Percentiles rank a stretch among this genome's conserved stretches.
Conservation (phyloP, 2,113 vertebrate genomes). For the Chascanopsetta lugubris region DNA sequence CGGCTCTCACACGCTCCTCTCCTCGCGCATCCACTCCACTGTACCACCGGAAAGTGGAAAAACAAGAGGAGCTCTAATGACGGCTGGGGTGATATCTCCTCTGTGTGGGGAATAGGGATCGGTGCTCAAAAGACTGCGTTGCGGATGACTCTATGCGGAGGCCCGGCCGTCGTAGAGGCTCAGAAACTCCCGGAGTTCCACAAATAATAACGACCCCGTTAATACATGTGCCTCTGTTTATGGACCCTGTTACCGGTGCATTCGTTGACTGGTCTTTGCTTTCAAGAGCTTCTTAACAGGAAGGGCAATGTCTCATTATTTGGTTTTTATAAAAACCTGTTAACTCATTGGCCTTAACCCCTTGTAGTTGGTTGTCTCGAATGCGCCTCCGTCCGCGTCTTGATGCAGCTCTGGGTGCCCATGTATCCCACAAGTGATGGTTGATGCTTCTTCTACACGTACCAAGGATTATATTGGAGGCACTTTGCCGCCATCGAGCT, state of each 20-base stretch:
- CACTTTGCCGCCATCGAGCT: too few relatives aligned
- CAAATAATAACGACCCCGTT: neutral
- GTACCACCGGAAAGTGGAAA: neutral
- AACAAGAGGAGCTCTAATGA: neutral
- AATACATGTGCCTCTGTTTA: constrained; percentile 1
- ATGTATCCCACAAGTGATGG: too few relatives aligned
- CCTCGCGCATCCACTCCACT: neutral
- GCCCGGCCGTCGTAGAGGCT: neutral
- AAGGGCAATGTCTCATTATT: too few relatives aligned
- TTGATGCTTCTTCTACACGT: too few relatives aligned
- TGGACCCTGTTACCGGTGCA: constrained; percentile 33
- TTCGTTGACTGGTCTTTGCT: constrained; percentile 36
- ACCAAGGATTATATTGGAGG: too few relatives aligned
- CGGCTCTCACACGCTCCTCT: too few relatives aligned
- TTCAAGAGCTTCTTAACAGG: constrained; percentile 35
- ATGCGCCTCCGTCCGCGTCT: too few relatives aligned
- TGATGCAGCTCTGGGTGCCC: too few relatives aligned
- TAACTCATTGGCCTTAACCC: too few relatives aligned
- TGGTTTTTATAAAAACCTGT: too few relatives aligned
- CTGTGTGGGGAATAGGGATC: neutral
- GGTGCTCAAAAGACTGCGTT: neutral
- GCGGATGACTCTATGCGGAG: constrained; percentile 7
- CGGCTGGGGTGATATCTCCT: neutral
- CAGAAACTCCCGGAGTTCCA: neutral
- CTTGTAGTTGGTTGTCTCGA: too few relatives aligned